Percentiles rank a stretch among this genome's conserved stretches.
phyloP scores from a whole-genome alignment of 2,113 vertebrate species.

The Oreocharis arfaki region DNA sequence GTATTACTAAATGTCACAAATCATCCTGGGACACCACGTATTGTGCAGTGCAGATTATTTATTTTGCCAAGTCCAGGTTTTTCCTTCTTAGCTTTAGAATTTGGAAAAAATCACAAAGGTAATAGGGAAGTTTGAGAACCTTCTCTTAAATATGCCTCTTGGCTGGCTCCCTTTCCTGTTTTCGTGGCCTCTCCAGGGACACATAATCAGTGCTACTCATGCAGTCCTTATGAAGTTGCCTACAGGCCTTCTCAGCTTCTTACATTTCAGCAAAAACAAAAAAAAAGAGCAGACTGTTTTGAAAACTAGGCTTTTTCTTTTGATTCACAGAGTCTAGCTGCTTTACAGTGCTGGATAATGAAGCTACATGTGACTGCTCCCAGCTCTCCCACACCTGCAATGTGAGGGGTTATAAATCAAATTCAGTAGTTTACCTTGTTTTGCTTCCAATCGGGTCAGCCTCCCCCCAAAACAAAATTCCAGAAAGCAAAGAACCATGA shows the following conservation, averaged over 20 bases:
- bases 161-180: not conserved
- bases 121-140: not conserved
- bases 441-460: not conserved
- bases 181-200: not conserved
- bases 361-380: not conserved
- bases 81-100: not conserved
- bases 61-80: not conserved
- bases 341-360: not conserved
- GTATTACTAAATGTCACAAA: not conserved
- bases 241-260: not conserved
- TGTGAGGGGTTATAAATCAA: not conserved
- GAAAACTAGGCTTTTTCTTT: not conserved
- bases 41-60: not conserved
- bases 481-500: not conserved
- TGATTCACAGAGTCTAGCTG: not conserved
- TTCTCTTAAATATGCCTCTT: not conserved
- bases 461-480: not conserved
- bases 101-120: conserved; percentile 16
- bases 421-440: not conserved
- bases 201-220: not conserved
- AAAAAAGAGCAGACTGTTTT: not conserved
- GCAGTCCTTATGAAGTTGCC: not conserved
- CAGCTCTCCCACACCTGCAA: not conserved
- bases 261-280: not conserved
- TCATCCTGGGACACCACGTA: not conserved